Evolutionary conservation across 2,888 invertebrate species (phyloP).

Genomic region (Zelleria hepariella): DNA sequence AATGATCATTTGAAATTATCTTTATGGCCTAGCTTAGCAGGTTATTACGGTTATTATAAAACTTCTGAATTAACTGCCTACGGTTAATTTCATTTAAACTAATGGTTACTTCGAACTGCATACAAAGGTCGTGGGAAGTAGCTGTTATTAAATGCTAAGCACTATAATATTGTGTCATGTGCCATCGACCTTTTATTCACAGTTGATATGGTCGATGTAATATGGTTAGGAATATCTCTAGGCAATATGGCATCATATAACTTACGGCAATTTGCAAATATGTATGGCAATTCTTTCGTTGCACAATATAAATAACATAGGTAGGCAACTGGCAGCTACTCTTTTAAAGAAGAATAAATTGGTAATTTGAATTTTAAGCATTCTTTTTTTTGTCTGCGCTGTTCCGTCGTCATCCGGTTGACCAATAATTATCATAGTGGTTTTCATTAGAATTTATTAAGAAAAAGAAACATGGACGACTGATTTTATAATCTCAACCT

Average conservation of each 20-base stretch:
- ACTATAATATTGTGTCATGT: neutral
- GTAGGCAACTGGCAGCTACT: neutral
- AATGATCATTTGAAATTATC: no score
- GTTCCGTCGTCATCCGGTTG: no score
- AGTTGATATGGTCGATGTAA: neutral
- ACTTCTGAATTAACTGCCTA: neutral
- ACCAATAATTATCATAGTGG: no score
- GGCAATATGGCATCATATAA: neutral
- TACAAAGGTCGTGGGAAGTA: slow-evolving; percentile 2
- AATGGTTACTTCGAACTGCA: neutral
- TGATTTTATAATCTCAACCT: neutral
- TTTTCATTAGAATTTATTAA: no score
- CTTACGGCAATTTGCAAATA: neutral
- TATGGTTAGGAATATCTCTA: neutral
- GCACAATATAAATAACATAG: neutral
- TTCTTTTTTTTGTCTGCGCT: no score
- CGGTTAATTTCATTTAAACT: neutral
- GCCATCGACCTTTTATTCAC: neutral
- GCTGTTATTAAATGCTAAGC: slow-evolving; percentile 2
- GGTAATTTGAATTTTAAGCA: no score
- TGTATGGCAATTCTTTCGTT: neutral
- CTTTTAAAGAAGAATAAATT: no score
- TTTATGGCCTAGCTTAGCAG: neutral
- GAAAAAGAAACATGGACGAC: no score
- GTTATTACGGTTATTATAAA: neutral